Percentiles rank a stretch among this genome's conserved stretches.
Evolutionary conservation across 2,113 vertebrate species (phyloP).

Genomic region (Eupsittula cactorum): DNA sequence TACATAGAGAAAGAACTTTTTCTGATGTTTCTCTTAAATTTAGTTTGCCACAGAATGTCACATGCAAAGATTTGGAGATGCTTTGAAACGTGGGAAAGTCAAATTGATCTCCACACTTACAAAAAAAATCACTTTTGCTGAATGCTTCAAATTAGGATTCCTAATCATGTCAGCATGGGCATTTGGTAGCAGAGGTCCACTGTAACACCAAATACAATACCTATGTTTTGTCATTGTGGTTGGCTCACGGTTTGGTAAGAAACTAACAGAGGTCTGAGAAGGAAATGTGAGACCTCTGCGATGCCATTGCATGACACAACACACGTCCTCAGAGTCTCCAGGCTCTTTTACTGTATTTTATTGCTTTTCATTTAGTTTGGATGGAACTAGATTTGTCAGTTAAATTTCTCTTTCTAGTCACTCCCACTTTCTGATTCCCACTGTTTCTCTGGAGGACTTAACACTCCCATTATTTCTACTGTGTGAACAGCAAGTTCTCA

Average conservation of each 20-base stretch:
- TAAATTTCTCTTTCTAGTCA: not conserved
- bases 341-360: not conserved
- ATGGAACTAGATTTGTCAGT: not conserved
- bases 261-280: not conserved
- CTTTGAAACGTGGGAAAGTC: not conserved
- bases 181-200: not conserved
- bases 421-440: not conserved
- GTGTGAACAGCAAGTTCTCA: not conserved
- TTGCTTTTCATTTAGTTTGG: not conserved
- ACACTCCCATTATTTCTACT: not conserved
- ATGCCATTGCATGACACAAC: not conserved
- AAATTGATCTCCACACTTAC: not conserved
- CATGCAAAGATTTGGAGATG: not conserved
- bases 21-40: not conserved
- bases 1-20: not conserved
- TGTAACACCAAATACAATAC: not conserved
- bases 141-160: not conserved
- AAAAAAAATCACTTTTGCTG: not conserved
- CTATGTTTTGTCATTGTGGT: not conserved
- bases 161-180: not conserved
- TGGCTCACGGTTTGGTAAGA: not conserved
- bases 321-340: fast-evolving
- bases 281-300: not conserved
- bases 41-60: not conserved
- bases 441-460: not conserved